Percentiles rank a stretch among this genome's conserved stretches.
Conservation (phyloP, 1,140 invertebrate genomes). For the Subanguina moxae region DNA sequence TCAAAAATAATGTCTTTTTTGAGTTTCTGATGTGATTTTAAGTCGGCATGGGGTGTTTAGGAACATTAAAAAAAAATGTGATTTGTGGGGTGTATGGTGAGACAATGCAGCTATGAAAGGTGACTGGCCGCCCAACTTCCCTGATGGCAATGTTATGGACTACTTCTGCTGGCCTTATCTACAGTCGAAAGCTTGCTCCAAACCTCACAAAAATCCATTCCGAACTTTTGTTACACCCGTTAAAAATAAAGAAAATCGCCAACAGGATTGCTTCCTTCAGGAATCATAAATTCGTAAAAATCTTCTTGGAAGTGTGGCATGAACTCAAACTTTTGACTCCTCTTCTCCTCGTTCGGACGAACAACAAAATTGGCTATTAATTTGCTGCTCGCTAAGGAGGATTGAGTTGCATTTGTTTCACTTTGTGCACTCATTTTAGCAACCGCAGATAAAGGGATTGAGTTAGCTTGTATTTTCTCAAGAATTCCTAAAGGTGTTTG, state of each 20-base stretch:
- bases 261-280: conserved; percentile 27
- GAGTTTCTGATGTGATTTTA: too few species aligned
- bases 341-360: conserved; percentile 17
- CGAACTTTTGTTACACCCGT: too few species aligned
- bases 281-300: conserved; percentile 38
- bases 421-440: background rate
- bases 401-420: background rate
- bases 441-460: background rate
- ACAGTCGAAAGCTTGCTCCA: too few species aligned
- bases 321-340: conserved; percentile 34
- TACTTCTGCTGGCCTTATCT: too few species aligned
- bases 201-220: too few species aligned
- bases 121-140: too few species aligned
- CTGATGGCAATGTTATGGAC: too few species aligned
- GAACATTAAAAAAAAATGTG: background rate
- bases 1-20: too few species aligned
- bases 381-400: background rate
- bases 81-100: too few species aligned
- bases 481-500: background rate
- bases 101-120: too few species aligned
- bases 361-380: conserved; percentile 24
- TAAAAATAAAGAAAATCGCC: background rate
- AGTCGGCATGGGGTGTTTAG: too few species aligned
- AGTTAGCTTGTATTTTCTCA: background rate
- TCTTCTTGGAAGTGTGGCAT: conserved; percentile 40